Evolutionary conservation across 2,888 invertebrate species (phyloP).

Genomic region (Stenotaenia linearis): DNA sequence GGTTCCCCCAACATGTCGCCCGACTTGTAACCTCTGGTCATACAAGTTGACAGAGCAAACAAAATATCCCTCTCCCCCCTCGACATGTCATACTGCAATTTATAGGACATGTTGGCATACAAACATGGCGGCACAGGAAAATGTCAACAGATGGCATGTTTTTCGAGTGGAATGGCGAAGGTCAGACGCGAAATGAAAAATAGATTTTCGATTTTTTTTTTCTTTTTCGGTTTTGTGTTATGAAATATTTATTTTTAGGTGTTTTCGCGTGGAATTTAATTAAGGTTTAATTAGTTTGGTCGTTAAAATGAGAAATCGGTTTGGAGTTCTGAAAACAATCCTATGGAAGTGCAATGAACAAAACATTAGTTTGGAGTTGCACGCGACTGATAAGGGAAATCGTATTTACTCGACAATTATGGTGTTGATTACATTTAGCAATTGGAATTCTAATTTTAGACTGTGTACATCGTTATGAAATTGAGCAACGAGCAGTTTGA

Average conservation of each 20-base stretch:
- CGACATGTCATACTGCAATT: conserved; percentile 5
- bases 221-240: too few relatives aligned
- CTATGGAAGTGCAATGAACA: not conserved
- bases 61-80: conserved; percentile 2
- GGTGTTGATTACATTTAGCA: not conserved
- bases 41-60: conserved; percentile 26
- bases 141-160: conserved; percentile 24
- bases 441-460: not conserved
- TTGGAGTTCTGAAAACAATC: too few relatives aligned
- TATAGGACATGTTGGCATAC: conserved; percentile 24
- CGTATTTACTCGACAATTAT: not conserved
- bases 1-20: conserved; percentile 12
- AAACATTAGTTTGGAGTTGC: not conserved
- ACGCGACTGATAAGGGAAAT: not conserved
- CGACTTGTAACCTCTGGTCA: conserved; percentile 26
- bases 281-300: too few relatives aligned
- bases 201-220: not conserved
- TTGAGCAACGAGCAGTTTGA: too few relatives aligned
- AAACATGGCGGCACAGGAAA: not conserved
- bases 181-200: not conserved
- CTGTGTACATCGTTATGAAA: too few relatives aligned
- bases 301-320: too few relatives aligned
- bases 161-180: not conserved
- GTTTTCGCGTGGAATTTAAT: too few relatives aligned
- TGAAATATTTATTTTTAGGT: not conserved